Evolutionary conservation across 2,113 vertebrate genomes (phyloP), one percentile per base, ranked within the genome.

Genomic region (Petrocephalus microphthalmus): DNA sequence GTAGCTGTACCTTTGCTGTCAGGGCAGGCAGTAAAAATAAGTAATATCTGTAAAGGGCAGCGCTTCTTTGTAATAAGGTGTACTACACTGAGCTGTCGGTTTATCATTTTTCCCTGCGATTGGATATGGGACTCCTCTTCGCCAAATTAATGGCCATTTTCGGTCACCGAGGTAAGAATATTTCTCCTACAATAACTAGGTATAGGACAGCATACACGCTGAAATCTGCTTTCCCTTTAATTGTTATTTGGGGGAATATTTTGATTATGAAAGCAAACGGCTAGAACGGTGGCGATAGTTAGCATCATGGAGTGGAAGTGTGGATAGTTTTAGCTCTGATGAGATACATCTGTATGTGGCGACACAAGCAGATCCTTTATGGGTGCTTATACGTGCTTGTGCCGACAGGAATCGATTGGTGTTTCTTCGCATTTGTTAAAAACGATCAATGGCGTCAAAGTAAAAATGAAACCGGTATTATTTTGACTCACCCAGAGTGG

Each of bases 61-160:
- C 2, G 52, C 11, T 2, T 51, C 49, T 10, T 51, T n/a, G 22
- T 29, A 11, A 82, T 11, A 82, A 10, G 19, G 25, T 8, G 11
- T 67, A n/a, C 25, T 67, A 8, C 0, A 54, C 10, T n/a, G 42
- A 85, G 13, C 83, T 33, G 15, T 85, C 51, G 42, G 47, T 51
- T 84, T 88, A 0, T 88, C 29, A 22, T 45, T 74, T 25, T 29
- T 84, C 19, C 3, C 81, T 54, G 49, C 87, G 22, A 88, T 86
- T 87, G 78, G 88, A 91, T 64, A 96, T 96, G 95, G 95, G 95
- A 1, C 92, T 94, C 7, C 89, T 96, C 22, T 93, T 96, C 84
- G 91, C 94, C 42, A 96, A 95, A 92, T 92, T 96, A 90, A 92
- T 96, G 95, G 91, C 94, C 37, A 92, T 96, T 83, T 96, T 96